Evolutionary conservation across 2,113 vertebrate genomes (phyloP), one percentile per base, ranked within the genome.

Genomic region (Emydocephalus ijimae): DNA sequence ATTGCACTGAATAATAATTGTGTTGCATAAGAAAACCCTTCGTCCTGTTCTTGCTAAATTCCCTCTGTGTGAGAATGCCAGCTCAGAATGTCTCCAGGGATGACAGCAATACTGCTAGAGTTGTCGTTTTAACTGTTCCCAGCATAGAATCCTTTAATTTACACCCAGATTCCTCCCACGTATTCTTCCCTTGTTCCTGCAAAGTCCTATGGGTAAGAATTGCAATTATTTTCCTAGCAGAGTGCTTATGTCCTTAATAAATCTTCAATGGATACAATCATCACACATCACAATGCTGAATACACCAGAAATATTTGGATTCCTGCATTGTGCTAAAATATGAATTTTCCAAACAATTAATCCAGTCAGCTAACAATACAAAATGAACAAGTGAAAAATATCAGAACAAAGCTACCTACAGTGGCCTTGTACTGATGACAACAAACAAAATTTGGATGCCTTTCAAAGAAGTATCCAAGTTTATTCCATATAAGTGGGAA

Each of bases 81-180:
- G 61, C 54, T 52, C 86, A 45, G 61, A 91, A 85, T 29, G 15
- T 85, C 90, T 23, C 61, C 48, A 61, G 2, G 14, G 43, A 23
- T 26, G 57, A 8, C 4, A n/a, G 11, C 7, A 86, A 89, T 54
- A 2, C 0, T 3, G 0, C 1, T 3, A 1, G 0, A 4, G 2
- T 0, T 23, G 0, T 7, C 54, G 14, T 18, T 8, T 94, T 26
- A 64, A 2, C 85, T 4, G 0, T n/a, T 6, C 24, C 93, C 89
- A 91, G 54, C 21, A 57, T n/a, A n/a, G 39, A 50, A 52, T n/a
- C 52, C 23, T 18, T 85, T 92, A 56, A 89, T 89, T 52, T 34
- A 48, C 43, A 88, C 81, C 86, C 64, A 85, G 29, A 61, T 85
- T 85, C 87, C 88, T 59, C 89, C 48, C 26, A 88, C 26, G 21